Percentiles rank a stretch among this genome's conserved stretches.
phyloP scores from a whole-genome alignment of 2,888 invertebrate species.

The Onchidella celtica region DNA sequence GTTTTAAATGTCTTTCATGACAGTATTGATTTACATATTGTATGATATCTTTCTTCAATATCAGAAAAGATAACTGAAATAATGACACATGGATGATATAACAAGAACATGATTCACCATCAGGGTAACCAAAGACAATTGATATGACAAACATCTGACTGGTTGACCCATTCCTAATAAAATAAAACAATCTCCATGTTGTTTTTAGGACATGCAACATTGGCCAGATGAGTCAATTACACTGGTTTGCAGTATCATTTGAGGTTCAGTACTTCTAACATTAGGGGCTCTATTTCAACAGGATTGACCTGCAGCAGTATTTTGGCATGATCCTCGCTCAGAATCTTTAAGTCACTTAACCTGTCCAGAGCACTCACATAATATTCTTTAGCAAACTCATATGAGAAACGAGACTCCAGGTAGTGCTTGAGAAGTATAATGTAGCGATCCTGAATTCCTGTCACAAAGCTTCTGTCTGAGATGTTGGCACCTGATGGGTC shows the following conservation, averaged over 20 bases:
- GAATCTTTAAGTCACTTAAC: conserved; percentile 88
- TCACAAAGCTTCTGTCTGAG: conserved; percentile 63
- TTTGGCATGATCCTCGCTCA: conserved; percentile 94
- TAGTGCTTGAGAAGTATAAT: conserved; percentile 78
- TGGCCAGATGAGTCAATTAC: too few species aligned
- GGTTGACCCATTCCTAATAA: too few species aligned
- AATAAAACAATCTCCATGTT: too few species aligned
- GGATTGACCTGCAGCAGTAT: conserved; percentile 96
- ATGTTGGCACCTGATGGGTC: conserved; percentile 90
- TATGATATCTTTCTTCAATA: too few species aligned
- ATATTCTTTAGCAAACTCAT: conserved; percentile 64
- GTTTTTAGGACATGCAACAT: too few species aligned
- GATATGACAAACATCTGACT: too few species aligned
- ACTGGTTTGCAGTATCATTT: conserved; percentile 62
- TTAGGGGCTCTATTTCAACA: conserved; percentile 92
- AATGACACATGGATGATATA: too few species aligned
- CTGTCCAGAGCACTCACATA: conserved; percentile 60
- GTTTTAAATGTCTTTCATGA: too few species aligned
- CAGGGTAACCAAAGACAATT: too few species aligned
- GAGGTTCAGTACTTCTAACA: conserved; percentile 97
- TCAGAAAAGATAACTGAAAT: too few species aligned
- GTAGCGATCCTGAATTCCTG: conserved; percentile 81
- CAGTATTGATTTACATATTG: too few species aligned
- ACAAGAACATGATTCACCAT: too few species aligned
- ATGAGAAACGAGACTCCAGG: conserved; percentile 75